Conservation (phyloP, 1,140 invertebrate species). For the Lepidotrigona ventralis region DNA sequence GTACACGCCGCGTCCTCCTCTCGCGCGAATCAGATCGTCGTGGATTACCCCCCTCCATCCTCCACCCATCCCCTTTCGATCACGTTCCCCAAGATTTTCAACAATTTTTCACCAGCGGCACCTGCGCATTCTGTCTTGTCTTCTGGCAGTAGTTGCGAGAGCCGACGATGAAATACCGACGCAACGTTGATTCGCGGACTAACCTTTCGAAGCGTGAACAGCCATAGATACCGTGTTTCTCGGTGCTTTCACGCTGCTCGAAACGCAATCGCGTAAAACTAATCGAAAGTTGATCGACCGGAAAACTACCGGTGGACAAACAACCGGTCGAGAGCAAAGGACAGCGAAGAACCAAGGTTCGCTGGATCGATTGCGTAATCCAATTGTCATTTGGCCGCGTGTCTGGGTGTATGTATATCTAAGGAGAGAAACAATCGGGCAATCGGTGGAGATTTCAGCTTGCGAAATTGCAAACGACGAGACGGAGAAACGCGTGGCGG, state of each 20-base stretch:
- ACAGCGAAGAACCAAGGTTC: neutral
- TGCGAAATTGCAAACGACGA: slow-evolving; percentile 58
- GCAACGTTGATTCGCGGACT: neutral
- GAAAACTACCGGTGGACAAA: neutral
- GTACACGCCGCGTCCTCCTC: neutral
- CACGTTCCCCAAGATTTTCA: slow-evolving; percentile 38
- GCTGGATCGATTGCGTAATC: slow-evolving; percentile 3
- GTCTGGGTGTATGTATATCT: neutral
- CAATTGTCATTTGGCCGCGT: neutral
- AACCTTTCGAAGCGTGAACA: no score
- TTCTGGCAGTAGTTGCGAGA: neutral
- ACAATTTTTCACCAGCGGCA: slow-evolving; percentile 40
- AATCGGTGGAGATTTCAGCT: slow-evolving; percentile 39
- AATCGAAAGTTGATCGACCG: slow-evolving; percentile 1
- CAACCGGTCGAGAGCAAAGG: neutral
- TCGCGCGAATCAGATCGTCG: slow-evolving; percentile 23
- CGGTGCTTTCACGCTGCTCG: neutral
- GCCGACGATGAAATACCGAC: neutral
- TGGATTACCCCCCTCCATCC: slow-evolving; percentile 5
- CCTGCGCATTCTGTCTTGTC: neutral
- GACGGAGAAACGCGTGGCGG: slow-evolving; percentile 27
- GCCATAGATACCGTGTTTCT: neutral
- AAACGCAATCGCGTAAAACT: neutral
- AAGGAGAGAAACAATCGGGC: neutral
- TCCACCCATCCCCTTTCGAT: neutral